Evolutionary conservation across 2,888 invertebrate genomes (phyloP).

Genomic region (Scaptomyza caliginosa): DNA sequence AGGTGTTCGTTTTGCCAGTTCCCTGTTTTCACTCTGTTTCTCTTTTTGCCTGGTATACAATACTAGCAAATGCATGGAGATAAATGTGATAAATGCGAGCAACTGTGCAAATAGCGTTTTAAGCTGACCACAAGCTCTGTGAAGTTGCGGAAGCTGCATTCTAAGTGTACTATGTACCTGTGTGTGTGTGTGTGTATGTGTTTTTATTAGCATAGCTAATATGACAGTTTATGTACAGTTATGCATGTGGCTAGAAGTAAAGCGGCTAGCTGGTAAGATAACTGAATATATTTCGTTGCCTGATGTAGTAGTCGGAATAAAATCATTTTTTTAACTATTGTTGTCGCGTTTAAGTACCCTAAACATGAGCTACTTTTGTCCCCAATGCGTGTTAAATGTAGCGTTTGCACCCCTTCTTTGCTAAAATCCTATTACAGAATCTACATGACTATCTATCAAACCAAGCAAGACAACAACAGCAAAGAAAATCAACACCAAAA

Average conservation of each 20-base stretch:
- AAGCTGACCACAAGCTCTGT: conserved; percentile 71
- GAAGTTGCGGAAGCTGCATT: conserved; percentile 36
- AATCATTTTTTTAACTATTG: not conserved
- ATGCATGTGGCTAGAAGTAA: not conserved
- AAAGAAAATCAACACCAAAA: conserved; percentile 46
- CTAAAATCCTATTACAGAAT: conserved; percentile 32
- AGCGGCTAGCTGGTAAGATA: not conserved
- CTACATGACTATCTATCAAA: conserved; percentile 54
- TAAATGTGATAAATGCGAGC: conserved; percentile 76
- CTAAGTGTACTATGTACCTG: not conserved
- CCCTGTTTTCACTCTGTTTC: not conserved
- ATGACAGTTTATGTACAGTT: conserved; percentile 26
- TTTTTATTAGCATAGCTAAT: conserved; percentile 44
- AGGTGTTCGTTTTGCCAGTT: conserved; percentile 42
- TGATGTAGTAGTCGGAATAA: no score
- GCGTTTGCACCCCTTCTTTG: not conserved
- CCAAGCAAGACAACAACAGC: conserved; percentile 19
- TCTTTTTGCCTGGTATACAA: conserved; percentile 27
- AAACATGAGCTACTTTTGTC: conserved; percentile 7
- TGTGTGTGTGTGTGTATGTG: not conserved
- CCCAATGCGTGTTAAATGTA: conserved; percentile 21
- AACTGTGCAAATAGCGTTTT: conserved; percentile 70
- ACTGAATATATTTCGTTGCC: conserved; percentile 6
- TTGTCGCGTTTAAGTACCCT: not conserved
- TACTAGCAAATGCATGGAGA: conserved; percentile 52